These are phyloP conservation scores for Sus cebifrons DNA, from an alignment of 2,797 vertebrate genomes.

Conservation along the genomic window DNA sequence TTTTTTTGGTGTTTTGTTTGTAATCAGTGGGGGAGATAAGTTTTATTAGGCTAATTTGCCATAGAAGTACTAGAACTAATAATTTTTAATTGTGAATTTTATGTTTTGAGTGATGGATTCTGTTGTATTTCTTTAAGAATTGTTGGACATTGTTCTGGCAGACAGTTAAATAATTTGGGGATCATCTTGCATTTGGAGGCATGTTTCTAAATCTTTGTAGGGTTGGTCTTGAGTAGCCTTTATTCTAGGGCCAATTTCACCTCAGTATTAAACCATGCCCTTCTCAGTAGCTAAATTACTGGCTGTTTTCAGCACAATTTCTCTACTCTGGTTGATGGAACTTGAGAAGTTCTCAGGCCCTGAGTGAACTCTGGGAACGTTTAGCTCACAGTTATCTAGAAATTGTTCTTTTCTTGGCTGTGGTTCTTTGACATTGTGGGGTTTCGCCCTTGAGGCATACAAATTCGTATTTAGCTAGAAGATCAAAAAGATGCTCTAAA, in stretches of 20 bases:
- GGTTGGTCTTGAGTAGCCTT: neutral
- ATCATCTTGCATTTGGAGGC: neutral
- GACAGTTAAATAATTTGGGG: neutral
- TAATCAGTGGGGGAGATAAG: neutral
- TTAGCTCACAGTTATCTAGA: neutral
- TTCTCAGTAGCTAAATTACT: neutral
- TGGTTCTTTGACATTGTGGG: constrained; percentile 8
- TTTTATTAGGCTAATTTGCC: neutral
- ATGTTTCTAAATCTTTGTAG: constrained; percentile 20
- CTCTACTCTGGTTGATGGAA: neutral
- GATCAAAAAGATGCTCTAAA: neutral
- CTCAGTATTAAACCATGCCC: neutral
- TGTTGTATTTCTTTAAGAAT: neutral
- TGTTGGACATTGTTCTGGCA: neutral
- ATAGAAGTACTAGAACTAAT: neutral
- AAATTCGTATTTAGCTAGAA: neutral
- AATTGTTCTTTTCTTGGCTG: constrained; percentile 6
- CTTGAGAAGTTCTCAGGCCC: neutral
- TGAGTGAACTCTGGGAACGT: neutral
- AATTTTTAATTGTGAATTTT: constrained; percentile 47
- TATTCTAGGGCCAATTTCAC: constrained; percentile 15
- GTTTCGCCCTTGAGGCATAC: neutral
- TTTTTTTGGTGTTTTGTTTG: neutral
- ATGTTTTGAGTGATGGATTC: constrained; percentile 13
- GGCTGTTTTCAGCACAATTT: neutral